Evolutionary conservation across 2,888 invertebrate genomes (phyloP).

Genomic region (Linyphia triangularis): DNA sequence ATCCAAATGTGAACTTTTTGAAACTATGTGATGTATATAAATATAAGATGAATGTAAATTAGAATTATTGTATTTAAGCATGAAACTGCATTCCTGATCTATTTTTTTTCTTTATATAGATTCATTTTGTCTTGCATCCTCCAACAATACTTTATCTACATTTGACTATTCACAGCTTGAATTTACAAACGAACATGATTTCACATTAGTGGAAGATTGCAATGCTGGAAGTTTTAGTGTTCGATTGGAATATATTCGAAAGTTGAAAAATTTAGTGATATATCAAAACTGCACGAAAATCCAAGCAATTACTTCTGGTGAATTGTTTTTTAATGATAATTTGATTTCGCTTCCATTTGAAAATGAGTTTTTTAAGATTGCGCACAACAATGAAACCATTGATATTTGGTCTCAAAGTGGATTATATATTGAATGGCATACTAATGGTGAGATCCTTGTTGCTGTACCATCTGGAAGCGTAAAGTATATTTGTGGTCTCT

Average conservation of each 20-base stretch:
- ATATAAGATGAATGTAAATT: too few relatives aligned
- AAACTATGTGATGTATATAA: too few relatives aligned
- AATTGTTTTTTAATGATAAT: constrained; percentile 10
- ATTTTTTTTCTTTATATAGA: constrained; percentile 23
- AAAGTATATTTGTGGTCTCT: constrained; percentile 40
- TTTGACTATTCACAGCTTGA: constrained; percentile 36
- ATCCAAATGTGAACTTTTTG: background rate
- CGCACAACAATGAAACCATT: background rate
- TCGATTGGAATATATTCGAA: background rate
- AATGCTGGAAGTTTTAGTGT: constrained; percentile 45
- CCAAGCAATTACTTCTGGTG: background rate
- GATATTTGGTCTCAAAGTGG: constrained; percentile 34
- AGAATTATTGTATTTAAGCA: too few relatives aligned
- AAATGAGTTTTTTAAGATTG: background rate
- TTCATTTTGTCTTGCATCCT: constrained; percentile 45
- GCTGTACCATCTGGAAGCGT: constrained; percentile 22
- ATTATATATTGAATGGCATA: constrained; percentile 36
- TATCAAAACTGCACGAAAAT: constrained; percentile 24
- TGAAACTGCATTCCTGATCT: too few relatives aligned
- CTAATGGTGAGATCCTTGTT: constrained; percentile 21
- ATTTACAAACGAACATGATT: constrained; percentile 15
- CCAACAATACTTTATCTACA: constrained; percentile 22
- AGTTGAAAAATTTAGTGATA: background rate
- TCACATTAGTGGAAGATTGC: constrained; percentile 65
- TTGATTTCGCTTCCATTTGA: constrained; percentile 11